Evolutionary conservation across 2,797 vertebrate genomes (phyloP), one percentile per base, ranked within the genome.

Genomic region (Sternotherus odoratus): DNA sequence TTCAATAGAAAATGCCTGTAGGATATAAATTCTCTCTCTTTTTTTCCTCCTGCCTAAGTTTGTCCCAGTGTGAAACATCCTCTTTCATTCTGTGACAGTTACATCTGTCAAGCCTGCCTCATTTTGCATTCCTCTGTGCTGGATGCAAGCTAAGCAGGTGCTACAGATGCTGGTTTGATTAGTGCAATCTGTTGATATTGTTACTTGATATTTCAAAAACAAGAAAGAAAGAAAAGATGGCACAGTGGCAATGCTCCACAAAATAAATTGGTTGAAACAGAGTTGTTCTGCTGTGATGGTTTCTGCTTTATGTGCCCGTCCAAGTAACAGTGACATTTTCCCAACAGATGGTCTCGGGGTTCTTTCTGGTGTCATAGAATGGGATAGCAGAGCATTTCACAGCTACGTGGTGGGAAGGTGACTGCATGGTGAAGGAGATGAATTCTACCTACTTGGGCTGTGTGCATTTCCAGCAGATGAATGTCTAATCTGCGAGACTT

Each of bases 81-180:
- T 26, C 60, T 86, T 93, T 92, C 80, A 75, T 53, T 78, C 69
- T 36, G 15, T 24, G 79, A 77, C 69, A 95, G 54, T 79, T 74
- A 69, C 30, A 85, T 83, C 84, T 92, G 87, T 92, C 94, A 95
- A 85, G 87, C 36, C 49, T 86, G 60, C 75, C 54, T 5, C 51
- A 30, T 83, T 82, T 75, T 91, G 50, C 88, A 86, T 75, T 72
- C 78, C 1, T 26, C 92, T 53, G 48, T 28, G 13, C 15, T 0
- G 0, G 72, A 86, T 79, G 51, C 78, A 95, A 92, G 66, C 72
- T 89, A 78, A 92, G 66, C 80, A 91, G 87, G 56, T 93, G 81
- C 77, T 95, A 79, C 94, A 93, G 93, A 92, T 92, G 57, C 72
- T 94, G 48, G 12, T 91, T 85, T 91, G 88, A 93, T 90, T 92